phyloP scores from a whole-genome alignment of 2,797 vertebrate species.

The Sebastes minor region DNA sequence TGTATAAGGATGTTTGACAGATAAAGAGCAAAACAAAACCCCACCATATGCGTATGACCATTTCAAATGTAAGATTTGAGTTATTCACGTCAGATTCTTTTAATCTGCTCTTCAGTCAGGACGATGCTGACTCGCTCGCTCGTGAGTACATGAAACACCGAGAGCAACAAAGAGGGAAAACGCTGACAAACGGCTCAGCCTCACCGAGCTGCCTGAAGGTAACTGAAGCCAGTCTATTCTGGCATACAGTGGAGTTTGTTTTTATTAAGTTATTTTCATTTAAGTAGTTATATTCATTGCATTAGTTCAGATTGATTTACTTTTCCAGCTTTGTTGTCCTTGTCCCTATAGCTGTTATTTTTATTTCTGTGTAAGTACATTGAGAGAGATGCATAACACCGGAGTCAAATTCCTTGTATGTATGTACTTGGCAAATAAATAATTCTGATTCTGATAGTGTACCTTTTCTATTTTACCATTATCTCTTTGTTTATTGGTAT shows the following conservation, averaged over 20 bases:
- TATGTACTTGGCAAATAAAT: too few relatives aligned
- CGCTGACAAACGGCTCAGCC: constrained; percentile 35
- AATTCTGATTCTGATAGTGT: neutral
- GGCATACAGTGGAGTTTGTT: neutral
- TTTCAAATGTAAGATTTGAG: neutral
- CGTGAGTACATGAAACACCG: constrained; percentile 80
- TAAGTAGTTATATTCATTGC: neutral
- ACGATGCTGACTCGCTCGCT: constrained; percentile 85
- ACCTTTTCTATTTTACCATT: neutral
- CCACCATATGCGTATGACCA: neutral
- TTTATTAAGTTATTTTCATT: neutral
- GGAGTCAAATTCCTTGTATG: too few relatives aligned
- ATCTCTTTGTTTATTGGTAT: neutral
- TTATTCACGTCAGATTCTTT: neutral
- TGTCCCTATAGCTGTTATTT: too few relatives aligned
- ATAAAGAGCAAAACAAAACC: neutral
- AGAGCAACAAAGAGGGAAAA: constrained; percentile 67
- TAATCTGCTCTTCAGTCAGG: constrained; percentile 75
- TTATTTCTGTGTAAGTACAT: too few relatives aligned
- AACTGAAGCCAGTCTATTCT: constrained; percentile 17
- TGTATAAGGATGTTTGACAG: neutral
- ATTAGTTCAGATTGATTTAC: neutral
- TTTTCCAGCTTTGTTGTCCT: too few relatives aligned
- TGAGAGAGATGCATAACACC: too few relatives aligned
- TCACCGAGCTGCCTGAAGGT: constrained; percentile 83